Percentiles rank a stretch among this genome's conserved stretches.
Conservation (phyloP, 1,140 invertebrate species). For the Zaprionus ornatus region DNA sequence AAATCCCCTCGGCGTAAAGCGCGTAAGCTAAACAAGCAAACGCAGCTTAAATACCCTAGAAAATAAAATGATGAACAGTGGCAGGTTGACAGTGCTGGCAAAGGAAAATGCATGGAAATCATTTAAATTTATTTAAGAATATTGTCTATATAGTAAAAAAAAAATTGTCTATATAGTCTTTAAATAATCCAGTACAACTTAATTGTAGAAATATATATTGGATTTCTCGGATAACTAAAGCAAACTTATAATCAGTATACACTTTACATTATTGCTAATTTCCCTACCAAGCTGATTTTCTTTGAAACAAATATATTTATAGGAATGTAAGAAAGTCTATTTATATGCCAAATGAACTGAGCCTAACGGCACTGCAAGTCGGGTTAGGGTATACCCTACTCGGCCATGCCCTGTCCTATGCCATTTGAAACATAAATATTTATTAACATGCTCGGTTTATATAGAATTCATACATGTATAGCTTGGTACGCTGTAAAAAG, state of each 20-base stretch:
- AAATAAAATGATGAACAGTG: background rate
- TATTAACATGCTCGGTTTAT: background rate
- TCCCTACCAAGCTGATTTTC: background rate
- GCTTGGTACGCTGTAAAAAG: background rate
- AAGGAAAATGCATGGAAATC: too few species aligned
- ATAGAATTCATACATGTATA: slow-evolving; percentile 1
- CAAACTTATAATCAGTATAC: too few species aligned
- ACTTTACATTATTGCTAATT: too few species aligned
- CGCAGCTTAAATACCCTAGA: slow-evolving; percentile 1
- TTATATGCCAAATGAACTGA: background rate
- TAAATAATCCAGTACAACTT: too few species aligned
- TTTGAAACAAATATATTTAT: too few species aligned
- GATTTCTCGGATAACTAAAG: too few species aligned
- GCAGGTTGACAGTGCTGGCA: background rate
- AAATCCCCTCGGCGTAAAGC: background rate
- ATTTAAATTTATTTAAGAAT: too few species aligned
- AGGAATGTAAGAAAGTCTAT: background rate
- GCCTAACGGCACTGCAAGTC: background rate
- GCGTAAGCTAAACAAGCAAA: slow-evolving; percentile 12
- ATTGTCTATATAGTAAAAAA: too few species aligned
- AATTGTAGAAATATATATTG: too few species aligned
- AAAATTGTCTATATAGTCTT: too few species aligned
- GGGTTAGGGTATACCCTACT: background rate
- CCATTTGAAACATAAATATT: slow-evolving; percentile 1
- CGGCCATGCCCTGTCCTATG: background rate